Evolutionary conservation across 2,113 vertebrate genomes (phyloP).

Genomic region (Taurulus bubalis): DNA sequence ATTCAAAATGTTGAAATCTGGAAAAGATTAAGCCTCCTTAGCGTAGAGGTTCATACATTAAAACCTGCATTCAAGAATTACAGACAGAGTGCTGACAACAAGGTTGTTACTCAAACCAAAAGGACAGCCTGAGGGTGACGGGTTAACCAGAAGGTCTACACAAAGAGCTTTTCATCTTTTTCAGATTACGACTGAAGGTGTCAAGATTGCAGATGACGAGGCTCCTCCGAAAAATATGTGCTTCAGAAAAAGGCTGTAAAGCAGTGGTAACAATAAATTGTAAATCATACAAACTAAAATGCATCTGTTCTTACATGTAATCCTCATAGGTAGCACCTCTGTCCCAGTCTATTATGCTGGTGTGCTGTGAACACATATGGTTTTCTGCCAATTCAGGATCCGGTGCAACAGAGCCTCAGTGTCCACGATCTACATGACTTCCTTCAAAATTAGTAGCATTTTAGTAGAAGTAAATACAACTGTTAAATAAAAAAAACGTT

Average conservation of each 20-base stretch:
- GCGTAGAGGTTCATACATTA: slow-evolving; percentile 17
- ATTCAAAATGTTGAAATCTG: slow-evolving; percentile 2
- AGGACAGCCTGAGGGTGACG: slow-evolving; percentile 31
- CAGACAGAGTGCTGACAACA: slow-evolving; percentile 51
- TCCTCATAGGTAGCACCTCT: slow-evolving; percentile 7
- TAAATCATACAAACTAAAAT: slow-evolving; percentile 26
- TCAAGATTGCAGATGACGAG: slow-evolving; percentile 39
- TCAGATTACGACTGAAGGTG: slow-evolving; percentile 54
- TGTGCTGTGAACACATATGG: slow-evolving; percentile 18
- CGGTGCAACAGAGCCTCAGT: background rate
- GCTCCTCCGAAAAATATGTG: slow-evolving; percentile 22
- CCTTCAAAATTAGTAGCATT: background rate
- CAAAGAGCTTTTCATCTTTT: slow-evolving; percentile 50
- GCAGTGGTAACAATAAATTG: slow-evolving; percentile 24
- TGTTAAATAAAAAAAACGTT: background rate
- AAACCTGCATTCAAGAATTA: slow-evolving; percentile 21
- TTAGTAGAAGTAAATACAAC: background rate
- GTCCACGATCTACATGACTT: background rate
- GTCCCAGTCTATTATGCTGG: background rate
- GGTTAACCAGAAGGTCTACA: slow-evolving; percentile 34
- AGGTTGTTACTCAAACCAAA: slow-evolving; percentile 21
- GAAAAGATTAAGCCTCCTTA: background rate
- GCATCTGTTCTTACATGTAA: slow-evolving; percentile 5
- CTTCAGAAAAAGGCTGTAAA: slow-evolving; percentile 27
- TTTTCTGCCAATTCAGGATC: slow-evolving; percentile 3